These are phyloP conservation scores for Solea senegalensis DNA, from an alignment of 2,113 vertebrate genomes.

Conservation along the genomic window DNA sequence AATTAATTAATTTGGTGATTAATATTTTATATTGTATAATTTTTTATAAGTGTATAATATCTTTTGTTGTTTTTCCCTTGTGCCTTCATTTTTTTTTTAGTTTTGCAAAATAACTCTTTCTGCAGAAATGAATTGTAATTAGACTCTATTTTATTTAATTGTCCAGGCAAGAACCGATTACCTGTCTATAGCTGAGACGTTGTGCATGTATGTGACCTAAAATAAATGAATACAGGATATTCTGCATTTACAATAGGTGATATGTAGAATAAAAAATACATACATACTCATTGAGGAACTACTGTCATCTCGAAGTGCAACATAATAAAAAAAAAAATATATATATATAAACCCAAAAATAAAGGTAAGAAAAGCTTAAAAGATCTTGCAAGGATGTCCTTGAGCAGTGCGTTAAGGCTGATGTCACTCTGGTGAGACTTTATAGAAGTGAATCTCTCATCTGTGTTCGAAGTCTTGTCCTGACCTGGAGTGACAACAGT, in stretches of 20 bases:
- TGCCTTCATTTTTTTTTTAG: constrained; percentile 56
- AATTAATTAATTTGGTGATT: constrained; percentile 4
- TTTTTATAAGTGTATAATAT: constrained; percentile 1
- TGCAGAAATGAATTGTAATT: constrained; percentile 13
- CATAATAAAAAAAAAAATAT: not conserved
- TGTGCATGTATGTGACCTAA: not conserved
- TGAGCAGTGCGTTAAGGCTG: constrained; percentile 2
- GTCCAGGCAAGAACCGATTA: constrained; percentile 23
- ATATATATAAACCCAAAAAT: not conserved
- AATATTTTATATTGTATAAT: constrained; percentile 18
- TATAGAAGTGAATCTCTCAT: not conserved
- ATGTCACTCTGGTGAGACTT: constrained; percentile 6
- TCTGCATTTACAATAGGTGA: constrained; percentile 80
- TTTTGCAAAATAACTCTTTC: constrained; percentile 11
- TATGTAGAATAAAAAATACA: constrained; percentile 92
- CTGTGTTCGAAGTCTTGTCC: constrained; percentile 1
- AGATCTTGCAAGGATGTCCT: constrained; percentile 50
- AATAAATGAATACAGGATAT: not conserved
- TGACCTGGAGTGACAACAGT: not conserved
- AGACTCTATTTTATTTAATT: constrained; percentile 12
- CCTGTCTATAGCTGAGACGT: not conserved
- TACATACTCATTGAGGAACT: constrained; percentile 91
- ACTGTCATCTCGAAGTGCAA: not conserved
- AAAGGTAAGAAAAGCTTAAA: not conserved
- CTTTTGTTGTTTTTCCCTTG: constrained; percentile 24